A percentile compares a stretch with the other conserved stretches of the same genome.
phyloP scores from a whole-genome alignment of 2,888 invertebrate genomes.

The Noctua pronuba region DNA sequence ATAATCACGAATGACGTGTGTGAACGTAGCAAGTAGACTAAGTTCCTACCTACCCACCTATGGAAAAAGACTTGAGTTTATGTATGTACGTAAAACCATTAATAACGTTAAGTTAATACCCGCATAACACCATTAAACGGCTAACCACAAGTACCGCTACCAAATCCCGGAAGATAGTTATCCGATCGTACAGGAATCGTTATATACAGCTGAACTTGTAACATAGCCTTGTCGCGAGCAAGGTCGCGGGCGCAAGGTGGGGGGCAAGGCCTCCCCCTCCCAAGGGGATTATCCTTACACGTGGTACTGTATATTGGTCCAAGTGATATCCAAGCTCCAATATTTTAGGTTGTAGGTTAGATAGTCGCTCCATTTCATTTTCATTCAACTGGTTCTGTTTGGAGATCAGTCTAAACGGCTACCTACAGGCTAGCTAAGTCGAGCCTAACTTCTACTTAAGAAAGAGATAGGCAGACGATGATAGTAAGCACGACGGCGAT shows the following conservation, averaged over 20 bases:
- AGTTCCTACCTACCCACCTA: not conserved
- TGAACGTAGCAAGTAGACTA: not conserved
- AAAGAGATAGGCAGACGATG: not conserved
- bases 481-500: no score
- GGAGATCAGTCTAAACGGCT: not conserved
- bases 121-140: slow-evolving; percentile 22
- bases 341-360: no score
- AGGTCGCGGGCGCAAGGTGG: slow-evolving; percentile 70
- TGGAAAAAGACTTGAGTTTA: not conserved
- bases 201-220: slow-evolving; percentile 74
- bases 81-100: not conserved
- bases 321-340: slow-evolving; percentile 43
- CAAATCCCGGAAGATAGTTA: slow-evolving; percentile 29
- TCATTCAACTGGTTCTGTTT: not conserved
- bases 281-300: slow-evolving; percentile 70
- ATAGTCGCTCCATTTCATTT: not conserved
- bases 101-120: slow-evolving; percentile 23
- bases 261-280: slow-evolving; percentile 65
- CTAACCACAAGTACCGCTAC: slow-evolving; percentile 2
- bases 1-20: not conserved
- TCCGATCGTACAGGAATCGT: slow-evolving; percentile 10
- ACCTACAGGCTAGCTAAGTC: not conserved
- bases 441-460: not conserved
- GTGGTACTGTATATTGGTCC: slow-evolving; percentile 45
- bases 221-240: slow-evolving; percentile 71